Evolutionary conservation across 2,113 vertebrate species (phyloP), one percentile per base, ranked within the genome.

Genomic region (Seriola dumerili): DNA sequence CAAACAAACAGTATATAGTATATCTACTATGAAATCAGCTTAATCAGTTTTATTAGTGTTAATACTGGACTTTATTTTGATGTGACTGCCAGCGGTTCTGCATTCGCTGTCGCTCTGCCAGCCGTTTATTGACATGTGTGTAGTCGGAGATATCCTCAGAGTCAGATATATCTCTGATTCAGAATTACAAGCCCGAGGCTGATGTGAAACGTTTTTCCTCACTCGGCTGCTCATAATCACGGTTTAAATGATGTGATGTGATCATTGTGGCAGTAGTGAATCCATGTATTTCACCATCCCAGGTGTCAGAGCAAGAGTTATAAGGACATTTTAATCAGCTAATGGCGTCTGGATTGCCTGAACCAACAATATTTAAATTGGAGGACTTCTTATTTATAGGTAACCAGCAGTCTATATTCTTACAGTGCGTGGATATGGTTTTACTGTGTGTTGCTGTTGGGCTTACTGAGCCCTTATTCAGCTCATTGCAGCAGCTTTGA

Each of bases 401-500:
- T 16, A 38, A 40, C 48, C 69, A 57, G 1, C 23, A 32, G 25
- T 36, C 14, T 44, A 0, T 54, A 38, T 59, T 50, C 29, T 13
- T 5, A 21, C 14, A 29, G 14, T 38, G 34, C 0, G 2, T 59
- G 2, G 40, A 48, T 63, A 14, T 69, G 11, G 2, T 71, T 72
- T 67, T 19, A 11, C 81, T 19, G 59, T 44, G 23, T 29, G 72
- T 25, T 23, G 5, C 65, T 25, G 21, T 38, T 38, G 42, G 71
- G 32, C 8, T 54, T 17, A 13, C 32, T 61, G 32, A 1, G 42
- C 17, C 52, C 12, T 55, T 17, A 10, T 32, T 61, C 52, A 0
- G 44, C 23, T 36, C 32, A 54, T 42, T 58, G 42, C 65, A 25
- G 38, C 72, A 54, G 71, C 78, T 76, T 40, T 21, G 29, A 38